Evolutionary conservation across 53 echinoderm and acorn worm genomes (phyloP), one percentile per base, ranked within the genome.

Genomic region (Apostichopus leukothele): DNA sequence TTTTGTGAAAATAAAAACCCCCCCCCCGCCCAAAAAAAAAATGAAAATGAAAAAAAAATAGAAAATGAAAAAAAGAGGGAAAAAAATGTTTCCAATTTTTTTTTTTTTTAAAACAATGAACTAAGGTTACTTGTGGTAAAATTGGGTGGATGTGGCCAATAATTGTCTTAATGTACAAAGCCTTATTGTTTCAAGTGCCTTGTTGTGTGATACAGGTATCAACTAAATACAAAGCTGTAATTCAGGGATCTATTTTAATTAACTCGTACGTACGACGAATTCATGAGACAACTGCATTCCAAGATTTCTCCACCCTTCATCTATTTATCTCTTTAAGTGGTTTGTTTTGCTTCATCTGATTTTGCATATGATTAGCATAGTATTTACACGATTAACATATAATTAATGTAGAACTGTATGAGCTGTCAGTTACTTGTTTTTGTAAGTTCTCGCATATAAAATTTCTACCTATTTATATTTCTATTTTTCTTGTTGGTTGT

Each of bases 131-230:
- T 63, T 63, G 63, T 9, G 63, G 16, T 63, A 6, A 11, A 0
- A 13, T 63, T 63, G 16, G 7, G 63, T 63, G 63, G 16, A 13
- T 11, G 11, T 63, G 63, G 63, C 63, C 63, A 13, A 7, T 63
- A 16, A 63, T 16, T 7, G 16, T 11, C 4, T 63, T 16, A 63
- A 19, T 13, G 79, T 53, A 53, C 19, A 50, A 52, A 53, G 55
- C 79, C 79, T 79, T 79, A 50, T 12, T 19, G 51, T 19, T 50
- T 53, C 51, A 53, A 79, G 79, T 79, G 79, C 79, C 79, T 79
- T 79, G 51, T 79, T 50, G 7, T n/a, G 4, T 50, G 79, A 63
- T 63, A 13, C 11, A 63, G 16, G 51, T 50, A 7, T 77, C 39
- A 39, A 39, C 39, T 39, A 39, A 39, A 39, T 77, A 39, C 25